Evolutionary conservation across 2,888 invertebrate genomes (phyloP).

Genomic region (Vanessa cardui): DNA sequence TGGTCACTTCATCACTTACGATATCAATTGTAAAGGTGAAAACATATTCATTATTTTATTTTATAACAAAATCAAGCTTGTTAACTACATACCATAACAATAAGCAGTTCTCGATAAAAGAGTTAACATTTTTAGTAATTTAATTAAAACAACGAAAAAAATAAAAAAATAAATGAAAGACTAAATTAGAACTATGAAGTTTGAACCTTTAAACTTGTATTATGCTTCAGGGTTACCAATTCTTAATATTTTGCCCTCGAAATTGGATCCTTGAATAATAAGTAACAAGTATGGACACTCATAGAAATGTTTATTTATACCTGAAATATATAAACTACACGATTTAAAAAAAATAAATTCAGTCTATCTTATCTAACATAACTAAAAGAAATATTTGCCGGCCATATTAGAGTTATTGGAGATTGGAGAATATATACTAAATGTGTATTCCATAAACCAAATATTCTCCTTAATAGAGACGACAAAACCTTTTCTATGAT

Average conservation of each 20-base stretch:
- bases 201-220: slow-evolving; percentile 20
- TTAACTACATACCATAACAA: slow-evolving; percentile 53
- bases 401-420: too few species aligned
- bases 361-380: too few species aligned
- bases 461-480: too few species aligned
- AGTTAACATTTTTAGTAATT: slow-evolving; percentile 53
- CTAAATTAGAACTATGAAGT: slow-evolving; percentile 19
- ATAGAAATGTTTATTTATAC: too few species aligned
- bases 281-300: too few species aligned
- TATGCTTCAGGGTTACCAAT: neutral
- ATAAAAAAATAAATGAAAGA: neutral
- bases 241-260: neutral
- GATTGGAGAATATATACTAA: too few species aligned
- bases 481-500: too few species aligned
- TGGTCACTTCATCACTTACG: neutral
- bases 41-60: neutral
- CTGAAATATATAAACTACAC: too few species aligned
- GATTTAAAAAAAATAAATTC: too few species aligned
- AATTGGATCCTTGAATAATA: too few species aligned
- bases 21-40: neutral
- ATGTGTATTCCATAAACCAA: too few species aligned
- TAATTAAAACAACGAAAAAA: slow-evolving; percentile 24
- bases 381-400: too few species aligned
- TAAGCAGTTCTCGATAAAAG: slow-evolving; percentile 56
- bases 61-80: neutral